Conservation (phyloP, 2,888 invertebrate species). For the Leptothorax acervorum region DNA sequence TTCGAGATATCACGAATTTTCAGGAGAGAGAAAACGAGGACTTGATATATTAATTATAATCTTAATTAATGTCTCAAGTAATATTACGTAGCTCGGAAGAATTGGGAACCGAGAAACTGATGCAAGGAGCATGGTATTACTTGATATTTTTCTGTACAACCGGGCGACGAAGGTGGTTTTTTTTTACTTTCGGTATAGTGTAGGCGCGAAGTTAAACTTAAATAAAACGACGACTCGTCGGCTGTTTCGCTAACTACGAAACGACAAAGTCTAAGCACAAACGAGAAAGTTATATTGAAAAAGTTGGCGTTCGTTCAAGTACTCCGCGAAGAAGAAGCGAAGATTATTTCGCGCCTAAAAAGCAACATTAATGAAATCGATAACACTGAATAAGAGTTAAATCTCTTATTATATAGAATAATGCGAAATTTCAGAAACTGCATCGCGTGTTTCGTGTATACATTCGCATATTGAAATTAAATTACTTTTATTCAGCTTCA, state of each 20-base stretch:
- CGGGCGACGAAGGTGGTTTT: neutral
- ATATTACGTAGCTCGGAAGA: neutral
- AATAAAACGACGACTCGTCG: constrained; percentile 7
- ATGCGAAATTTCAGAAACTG: neutral
- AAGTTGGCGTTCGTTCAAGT: constrained; percentile 34
- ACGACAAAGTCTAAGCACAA: constrained; percentile 29
- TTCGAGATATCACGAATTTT: neutral
- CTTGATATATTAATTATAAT: neutral
- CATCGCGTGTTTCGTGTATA: no score
- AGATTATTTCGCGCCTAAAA: constrained; percentile 39
- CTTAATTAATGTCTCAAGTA: neutral
- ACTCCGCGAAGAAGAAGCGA: neutral
- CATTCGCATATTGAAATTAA: neutral
- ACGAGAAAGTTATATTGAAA: constrained; percentile 54
- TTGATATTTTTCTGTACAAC: neutral
- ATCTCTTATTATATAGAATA: neutral
- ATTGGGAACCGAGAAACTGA: neutral
- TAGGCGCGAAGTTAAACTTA: constrained; percentile 33
- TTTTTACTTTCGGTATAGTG: neutral
- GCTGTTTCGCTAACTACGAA: constrained; percentile 35
- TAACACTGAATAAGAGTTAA: neutral
- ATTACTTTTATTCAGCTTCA: constrained; percentile 6
- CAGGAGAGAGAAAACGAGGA: neutral
- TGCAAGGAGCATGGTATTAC: neutral
- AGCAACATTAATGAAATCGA: constrained; percentile 25